Evolutionary conservation across 2,888 invertebrate genomes (phyloP).

Genomic region (Dromius quadrimaculatus): DNA sequence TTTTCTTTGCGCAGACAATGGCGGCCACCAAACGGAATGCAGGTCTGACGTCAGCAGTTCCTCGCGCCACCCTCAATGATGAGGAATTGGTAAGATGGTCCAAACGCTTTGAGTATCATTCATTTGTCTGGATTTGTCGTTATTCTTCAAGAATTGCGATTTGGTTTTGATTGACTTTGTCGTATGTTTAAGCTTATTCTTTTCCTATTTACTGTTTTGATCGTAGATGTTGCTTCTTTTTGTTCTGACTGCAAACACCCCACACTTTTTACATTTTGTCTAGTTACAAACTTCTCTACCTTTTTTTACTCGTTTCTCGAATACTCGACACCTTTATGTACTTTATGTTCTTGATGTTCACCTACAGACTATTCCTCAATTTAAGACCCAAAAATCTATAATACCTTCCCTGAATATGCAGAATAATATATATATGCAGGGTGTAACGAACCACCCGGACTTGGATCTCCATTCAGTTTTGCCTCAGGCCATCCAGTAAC

Average conservation of each 20-base stretch:
- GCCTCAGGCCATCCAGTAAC: too few relatives aligned
- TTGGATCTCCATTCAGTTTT: too few relatives aligned
- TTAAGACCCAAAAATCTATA: too few relatives aligned
- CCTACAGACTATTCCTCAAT: too few relatives aligned
- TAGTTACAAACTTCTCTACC: slow-evolving; percentile 26
- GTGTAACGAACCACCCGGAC: too few relatives aligned
- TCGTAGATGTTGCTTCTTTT: slow-evolving; percentile 41
- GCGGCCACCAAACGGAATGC: slow-evolving; percentile 98
- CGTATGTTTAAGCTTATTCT: slow-evolving; percentile 34
- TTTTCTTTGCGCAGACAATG: slow-evolving; percentile 96
- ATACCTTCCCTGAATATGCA: too few relatives aligned
- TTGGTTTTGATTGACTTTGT: slow-evolving; percentile 37
- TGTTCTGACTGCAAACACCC: slow-evolving; percentile 35
- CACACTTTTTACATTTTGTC: slow-evolving; percentile 41
- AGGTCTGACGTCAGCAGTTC: slow-evolving; percentile 96
- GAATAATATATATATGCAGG: too few relatives aligned
- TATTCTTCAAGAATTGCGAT: slow-evolving; percentile 17
- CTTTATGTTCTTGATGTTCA: slow-evolving; percentile 22
- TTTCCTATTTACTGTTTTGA: slow-evolving; percentile 39
- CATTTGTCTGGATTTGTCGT: slow-evolving; percentile 26
- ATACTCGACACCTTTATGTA: slow-evolving; percentile 30
- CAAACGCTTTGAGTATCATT: background rate
- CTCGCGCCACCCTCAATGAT: slow-evolving; percentile 96
- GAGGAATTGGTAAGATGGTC: slow-evolving; percentile 92
- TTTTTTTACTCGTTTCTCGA: slow-evolving; percentile 25